phyloP scores from a whole-genome alignment of 2,113 vertebrate genomes.

The Boleophthalmus pectinirostris region DNA sequence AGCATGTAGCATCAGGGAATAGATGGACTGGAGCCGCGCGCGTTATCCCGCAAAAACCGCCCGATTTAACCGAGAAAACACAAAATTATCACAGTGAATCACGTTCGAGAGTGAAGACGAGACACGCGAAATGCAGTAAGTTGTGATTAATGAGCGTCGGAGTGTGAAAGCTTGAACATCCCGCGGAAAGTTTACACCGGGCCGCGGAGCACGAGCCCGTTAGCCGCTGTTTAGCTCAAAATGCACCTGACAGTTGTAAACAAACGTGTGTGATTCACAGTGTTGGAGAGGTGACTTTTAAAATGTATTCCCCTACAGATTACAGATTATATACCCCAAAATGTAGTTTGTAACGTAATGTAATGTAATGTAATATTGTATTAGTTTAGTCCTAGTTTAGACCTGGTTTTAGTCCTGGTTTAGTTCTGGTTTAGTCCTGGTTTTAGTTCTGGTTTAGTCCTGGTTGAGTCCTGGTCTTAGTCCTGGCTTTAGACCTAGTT shows the following conservation, averaged over 20 bases:
- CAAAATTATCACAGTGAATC: background rate
- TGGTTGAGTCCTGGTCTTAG: no score
- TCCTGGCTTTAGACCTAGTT: no score
- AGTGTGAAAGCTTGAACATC: background rate
- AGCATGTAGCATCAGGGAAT: constrained; percentile 15
- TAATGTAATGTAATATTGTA: no score
- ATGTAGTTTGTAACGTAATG: no score
- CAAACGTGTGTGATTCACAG: background rate
- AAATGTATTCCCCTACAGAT: no score
- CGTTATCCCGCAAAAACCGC: background rate
- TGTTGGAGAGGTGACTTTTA: no score
- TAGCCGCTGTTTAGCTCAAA: constrained; percentile 48
- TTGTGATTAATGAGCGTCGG: background rate
- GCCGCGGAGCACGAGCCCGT: constrained; percentile 15
- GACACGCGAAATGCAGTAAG: constrained; percentile 72
- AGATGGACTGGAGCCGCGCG: constrained; percentile 40
- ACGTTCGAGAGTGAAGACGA: background rate
- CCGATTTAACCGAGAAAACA: constrained; percentile 9
- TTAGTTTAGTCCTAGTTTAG: no score
- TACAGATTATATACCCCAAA: no score
- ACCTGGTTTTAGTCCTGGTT: no score
- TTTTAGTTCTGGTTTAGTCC: no score
- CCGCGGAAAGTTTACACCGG: constrained; percentile 41
- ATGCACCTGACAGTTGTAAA: background rate
- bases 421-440: no score